phyloP scores from a whole-genome alignment of 2,113 vertebrate species.

The Aegotheles bennettii region DNA sequence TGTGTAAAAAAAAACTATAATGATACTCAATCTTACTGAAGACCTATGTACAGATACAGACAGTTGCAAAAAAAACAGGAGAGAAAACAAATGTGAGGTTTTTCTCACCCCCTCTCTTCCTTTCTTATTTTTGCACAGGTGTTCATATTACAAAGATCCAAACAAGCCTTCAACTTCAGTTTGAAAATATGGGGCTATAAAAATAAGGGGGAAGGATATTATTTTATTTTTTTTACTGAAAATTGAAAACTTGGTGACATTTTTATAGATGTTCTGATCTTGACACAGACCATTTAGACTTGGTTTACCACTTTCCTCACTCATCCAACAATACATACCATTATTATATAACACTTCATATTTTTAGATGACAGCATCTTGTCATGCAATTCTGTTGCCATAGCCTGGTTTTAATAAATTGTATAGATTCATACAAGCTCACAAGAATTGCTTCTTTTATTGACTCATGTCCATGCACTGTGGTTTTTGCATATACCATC shows the following conservation, averaged over 20 bases:
- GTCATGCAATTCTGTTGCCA: neutral
- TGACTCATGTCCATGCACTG: constrained; percentile 36
- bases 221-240: neutral
- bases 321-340: neutral
- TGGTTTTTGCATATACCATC: neutral
- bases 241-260: neutral
- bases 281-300: neutral
- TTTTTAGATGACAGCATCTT: neutral
- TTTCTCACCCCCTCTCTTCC: neutral
- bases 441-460: constrained; percentile 37
- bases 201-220: neutral
- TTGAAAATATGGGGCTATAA: neutral
- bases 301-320: neutral
- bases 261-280: neutral
- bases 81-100: neutral
- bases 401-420: neutral
- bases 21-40: neutral
- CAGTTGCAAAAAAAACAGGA: neutral
- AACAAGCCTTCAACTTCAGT: neutral
- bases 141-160: neutral
- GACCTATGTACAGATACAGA: neutral
- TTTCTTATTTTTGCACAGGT: neutral
- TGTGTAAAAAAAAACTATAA: neutral
- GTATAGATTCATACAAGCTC: neutral
- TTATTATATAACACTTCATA: neutral